Evolutionary conservation across 1,140 invertebrate genomes (phyloP).

Genomic region (Caenorhabditis latens): DNA sequence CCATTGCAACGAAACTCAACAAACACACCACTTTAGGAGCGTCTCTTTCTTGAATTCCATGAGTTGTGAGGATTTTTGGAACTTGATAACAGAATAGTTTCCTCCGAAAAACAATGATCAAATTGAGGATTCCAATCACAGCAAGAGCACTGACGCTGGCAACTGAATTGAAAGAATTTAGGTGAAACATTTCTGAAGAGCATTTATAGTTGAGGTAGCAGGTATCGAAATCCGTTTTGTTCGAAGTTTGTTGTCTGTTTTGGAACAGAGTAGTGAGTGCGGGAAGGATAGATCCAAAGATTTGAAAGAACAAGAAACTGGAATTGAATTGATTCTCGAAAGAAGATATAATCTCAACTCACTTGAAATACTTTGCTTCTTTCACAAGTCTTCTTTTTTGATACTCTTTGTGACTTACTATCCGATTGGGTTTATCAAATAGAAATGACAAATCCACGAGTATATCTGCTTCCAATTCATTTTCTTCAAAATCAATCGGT

Average conservation of each 20-base stretch:
- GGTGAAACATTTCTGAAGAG: neutral
- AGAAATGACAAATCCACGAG: neutral
- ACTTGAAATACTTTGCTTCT: neutral
- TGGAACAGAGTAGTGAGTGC: neutral
- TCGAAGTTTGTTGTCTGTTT: neutral
- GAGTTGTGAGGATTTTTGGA: neutral
- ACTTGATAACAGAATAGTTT: neutral
- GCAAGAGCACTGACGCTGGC: neutral
- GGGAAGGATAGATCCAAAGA: neutral
- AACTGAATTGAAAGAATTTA: neutral
- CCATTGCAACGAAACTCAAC: neutral
- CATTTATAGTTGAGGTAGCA: neutral
- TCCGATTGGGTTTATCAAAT: neutral
- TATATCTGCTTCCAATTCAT: neutral
- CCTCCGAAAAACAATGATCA: neutral
- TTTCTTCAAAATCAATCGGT: neutral
- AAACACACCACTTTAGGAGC: neutral
- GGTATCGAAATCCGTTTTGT: neutral
- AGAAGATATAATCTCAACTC: neutral
- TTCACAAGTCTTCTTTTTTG: neutral
- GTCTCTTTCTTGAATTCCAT: neutral
- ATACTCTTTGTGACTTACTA: neutral
- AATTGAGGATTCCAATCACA: neutral
- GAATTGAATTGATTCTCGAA: neutral
- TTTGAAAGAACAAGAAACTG: neutral